phyloP scores from a whole-genome alignment of 2,113 vertebrate genomes.

The Carassius gibelio region DNA sequence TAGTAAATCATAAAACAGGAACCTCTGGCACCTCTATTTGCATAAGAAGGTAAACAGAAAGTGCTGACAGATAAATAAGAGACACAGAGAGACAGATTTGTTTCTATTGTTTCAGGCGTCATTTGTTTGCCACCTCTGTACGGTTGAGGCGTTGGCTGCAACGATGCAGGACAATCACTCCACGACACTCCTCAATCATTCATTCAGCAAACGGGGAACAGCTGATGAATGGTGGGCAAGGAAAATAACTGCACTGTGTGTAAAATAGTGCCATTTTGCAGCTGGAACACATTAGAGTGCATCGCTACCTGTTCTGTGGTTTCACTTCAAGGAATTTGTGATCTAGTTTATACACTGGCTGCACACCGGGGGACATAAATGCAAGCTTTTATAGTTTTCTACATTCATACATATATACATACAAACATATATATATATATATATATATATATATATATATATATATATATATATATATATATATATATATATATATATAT shows the following conservation, averaged over 20 bases:
- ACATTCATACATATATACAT: no score
- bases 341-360: neutral
- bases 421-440: no score
- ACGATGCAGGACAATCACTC: conserved; percentile 55
- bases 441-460: no score
- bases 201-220: conserved; percentile 8
- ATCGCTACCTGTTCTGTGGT: neutral
- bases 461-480: no score
- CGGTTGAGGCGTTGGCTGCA: conserved; percentile 21
- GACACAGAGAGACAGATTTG: neutral
- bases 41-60: conserved; percentile 50
- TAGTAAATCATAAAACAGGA: conserved; percentile 40
- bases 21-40: conserved; percentile 28
- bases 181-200: conserved; percentile 54
- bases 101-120: conserved; percentile 55
- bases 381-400: neutral
- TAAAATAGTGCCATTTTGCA: neutral
- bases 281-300: neutral
- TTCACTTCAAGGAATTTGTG: neutral
- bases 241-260: neutral
- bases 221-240: conserved; percentile 51
- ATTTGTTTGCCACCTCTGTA: conserved; percentile 59
- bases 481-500: no score
- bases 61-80: conserved; percentile 8
- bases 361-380: neutral